Evolutionary conservation across 2,797 vertebrate genomes (phyloP).

Genomic region (Gallirallus australis): DNA sequence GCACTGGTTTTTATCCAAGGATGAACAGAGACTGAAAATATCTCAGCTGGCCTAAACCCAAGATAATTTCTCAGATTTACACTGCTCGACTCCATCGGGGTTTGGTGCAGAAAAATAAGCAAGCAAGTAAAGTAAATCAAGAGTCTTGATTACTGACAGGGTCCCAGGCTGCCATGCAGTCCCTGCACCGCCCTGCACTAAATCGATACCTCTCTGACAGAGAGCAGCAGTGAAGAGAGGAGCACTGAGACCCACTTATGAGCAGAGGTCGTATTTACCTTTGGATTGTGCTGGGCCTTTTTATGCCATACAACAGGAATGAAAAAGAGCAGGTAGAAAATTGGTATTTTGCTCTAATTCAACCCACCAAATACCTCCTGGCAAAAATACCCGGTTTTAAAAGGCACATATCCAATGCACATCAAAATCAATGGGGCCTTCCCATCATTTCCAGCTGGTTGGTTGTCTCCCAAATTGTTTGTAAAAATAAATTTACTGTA

Average conservation of each 20-base stretch:
- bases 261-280: slow-evolving; percentile 21
- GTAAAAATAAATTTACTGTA: not conserved
- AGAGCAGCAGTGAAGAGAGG: not conserved
- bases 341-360: not conserved
- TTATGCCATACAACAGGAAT: not conserved
- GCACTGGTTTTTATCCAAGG: slow-evolving; percentile 72
- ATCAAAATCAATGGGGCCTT: not conserved
- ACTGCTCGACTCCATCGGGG: not conserved
- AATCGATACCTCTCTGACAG: slow-evolving; percentile 8
- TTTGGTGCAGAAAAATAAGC: slow-evolving; percentile 68
- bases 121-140: slow-evolving; percentile 37
- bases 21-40: slow-evolving; percentile 69
- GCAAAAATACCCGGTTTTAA: not conserved
- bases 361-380: not conserved
- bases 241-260: not conserved
- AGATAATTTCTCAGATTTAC: slow-evolving; percentile 68
- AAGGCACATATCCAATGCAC: not conserved
- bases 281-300: slow-evolving; percentile 14
- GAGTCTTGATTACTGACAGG: slow-evolving; percentile 26
- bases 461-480: not conserved
- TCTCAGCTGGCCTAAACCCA: slow-evolving; percentile 65
- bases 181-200: not conserved
- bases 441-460: not conserved
- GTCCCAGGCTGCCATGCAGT: slow-evolving; percentile 5
- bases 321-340: not conserved